Percentiles rank a stretch among this genome's conserved stretches.
These are phyloP conservation scores for Agonopterix subpropinquella DNA, from an alignment of 2,888 invertebrate species.

Conservation along the genomic window DNA sequence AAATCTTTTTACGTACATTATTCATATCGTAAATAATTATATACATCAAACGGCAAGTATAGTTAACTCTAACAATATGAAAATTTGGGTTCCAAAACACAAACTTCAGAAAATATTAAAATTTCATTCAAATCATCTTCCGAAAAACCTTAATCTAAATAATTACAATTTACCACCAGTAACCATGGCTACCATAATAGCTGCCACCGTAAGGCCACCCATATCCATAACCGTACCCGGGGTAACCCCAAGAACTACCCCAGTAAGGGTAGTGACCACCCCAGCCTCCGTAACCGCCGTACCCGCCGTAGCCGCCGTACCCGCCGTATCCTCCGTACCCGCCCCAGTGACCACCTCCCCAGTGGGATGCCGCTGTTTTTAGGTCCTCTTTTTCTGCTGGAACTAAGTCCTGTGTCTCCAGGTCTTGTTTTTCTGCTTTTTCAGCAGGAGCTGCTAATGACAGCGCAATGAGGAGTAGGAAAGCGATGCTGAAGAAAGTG, in stretches of 20 bases:
- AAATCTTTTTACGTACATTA: conserved; percentile 6
- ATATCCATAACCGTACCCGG: conserved; percentile 25
- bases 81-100: too few relatives aligned
- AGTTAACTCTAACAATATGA: too few relatives aligned
- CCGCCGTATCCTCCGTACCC: conserved; percentile 30
- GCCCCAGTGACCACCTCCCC: conserved; percentile 28
- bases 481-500: conserved; percentile 30
- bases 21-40: not conserved
- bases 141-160: too few relatives aligned
- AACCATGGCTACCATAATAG: conserved; percentile 15
- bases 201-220: conserved; percentile 11
- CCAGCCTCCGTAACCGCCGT: conserved; percentile 24
- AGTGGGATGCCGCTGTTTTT: conserved; percentile 58
- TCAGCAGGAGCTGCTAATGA: conserved; percentile 46
- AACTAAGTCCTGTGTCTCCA: conserved; percentile 28
- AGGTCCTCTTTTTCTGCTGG: conserved; percentile 52
- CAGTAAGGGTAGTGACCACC: conserved; percentile 29
- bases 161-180: conserved; percentile 9
- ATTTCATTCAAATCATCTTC: too few relatives aligned
- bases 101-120: too few relatives aligned
- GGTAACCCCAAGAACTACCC: conserved; percentile 19
- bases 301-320: conserved; percentile 21
- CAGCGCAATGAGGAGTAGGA: conserved; percentile 36
- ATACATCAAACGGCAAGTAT: conserved; percentile 6
- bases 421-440: conserved; percentile 16